Evolutionary conservation across 2,797 vertebrate species (phyloP), one percentile per base, ranked within the genome.

Genomic region (Gadopsis marmoratus): DNA sequence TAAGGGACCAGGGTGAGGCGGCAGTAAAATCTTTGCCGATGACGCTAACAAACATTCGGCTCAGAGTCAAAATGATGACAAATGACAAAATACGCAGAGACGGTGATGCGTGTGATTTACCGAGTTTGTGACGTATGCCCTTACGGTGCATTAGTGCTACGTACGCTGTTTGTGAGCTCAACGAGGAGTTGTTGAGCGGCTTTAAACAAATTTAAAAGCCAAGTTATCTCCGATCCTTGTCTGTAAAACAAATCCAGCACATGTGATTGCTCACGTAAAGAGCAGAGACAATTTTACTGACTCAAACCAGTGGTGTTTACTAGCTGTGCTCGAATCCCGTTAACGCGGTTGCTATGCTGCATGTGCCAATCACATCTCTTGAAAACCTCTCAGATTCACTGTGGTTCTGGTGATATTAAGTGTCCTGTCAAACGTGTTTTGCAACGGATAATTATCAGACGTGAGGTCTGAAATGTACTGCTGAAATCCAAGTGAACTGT

Each of bases 351-450:
- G 59, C 54, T 50, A 23, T 47, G 14, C 70, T 79, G 81, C 80
- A 79, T 88, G 77, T 21, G 29, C 70, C 78, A 82, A 78, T 79
- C 64, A 60, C 71, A 71, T 14, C 60, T 75, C 65, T 60, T 48
- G 10, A 39, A 72, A 48, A 29, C 5, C 41, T 39, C 5, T 8
- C n/a, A 35, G 16, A 35, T 35, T n/a, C 16, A 2, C 19, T 39
- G 11, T 11, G 37, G 37, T 11, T 39, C 10, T 39, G 37, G 11
- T 39, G 37, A 39, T 39, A 39, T 39, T 39, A 2, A 55, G 4
- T 64, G 56, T 82, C 56, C 61, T 31, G 35, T 76, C 19, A 13
- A 37, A 43, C 4, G 4, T 63, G 16, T 69, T 78, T 78, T 62
- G 60, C 65, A 56, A 68, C 9, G 5, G 37, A 21, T 69, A 35